Conservation (phyloP, 2,113 vertebrate species). For the Phylloscopus whistleri region DNA sequence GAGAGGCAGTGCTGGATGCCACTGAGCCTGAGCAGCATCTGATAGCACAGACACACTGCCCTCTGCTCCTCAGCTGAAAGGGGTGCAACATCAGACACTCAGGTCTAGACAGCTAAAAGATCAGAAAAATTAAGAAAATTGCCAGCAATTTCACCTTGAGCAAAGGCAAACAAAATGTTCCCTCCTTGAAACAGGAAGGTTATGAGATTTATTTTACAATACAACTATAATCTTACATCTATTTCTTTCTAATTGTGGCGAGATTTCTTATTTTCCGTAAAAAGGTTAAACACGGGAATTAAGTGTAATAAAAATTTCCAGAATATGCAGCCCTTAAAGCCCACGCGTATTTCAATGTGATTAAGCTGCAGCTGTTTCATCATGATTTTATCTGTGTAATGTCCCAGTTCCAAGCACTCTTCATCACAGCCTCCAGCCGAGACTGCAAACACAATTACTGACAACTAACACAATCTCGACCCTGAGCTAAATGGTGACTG, state of each 20-base stretch:
- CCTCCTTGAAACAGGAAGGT: not conserved
- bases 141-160: not conserved
- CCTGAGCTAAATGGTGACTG: not conserved
- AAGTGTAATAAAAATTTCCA: constrained; percentile 22
- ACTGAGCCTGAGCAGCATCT: not conserved
- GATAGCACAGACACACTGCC: not conserved
- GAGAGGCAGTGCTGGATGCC: not conserved
- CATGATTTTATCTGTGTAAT: constrained; percentile 41
- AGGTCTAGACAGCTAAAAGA: not conserved
- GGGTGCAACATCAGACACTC: not conserved
- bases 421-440: constrained; percentile 1
- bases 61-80: not conserved
- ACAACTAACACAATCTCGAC: constrained; percentile 26
- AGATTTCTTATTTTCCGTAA: not conserved
- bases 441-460: constrained; percentile 43
- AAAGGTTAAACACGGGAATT: constrained; percentile 41
- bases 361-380: constrained; percentile 44
- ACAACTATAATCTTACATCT: not conserved
- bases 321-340: constrained; percentile 15
- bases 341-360: not conserved
- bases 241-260: not conserved
- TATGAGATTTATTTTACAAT: not conserved
- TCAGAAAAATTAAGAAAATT: constrained; percentile 2
- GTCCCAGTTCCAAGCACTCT: constrained; percentile 37
- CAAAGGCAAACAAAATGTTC: constrained; percentile 3